phyloP scores from a whole-genome alignment of 2,113 vertebrate genomes.

The Chitala chitala region DNA sequence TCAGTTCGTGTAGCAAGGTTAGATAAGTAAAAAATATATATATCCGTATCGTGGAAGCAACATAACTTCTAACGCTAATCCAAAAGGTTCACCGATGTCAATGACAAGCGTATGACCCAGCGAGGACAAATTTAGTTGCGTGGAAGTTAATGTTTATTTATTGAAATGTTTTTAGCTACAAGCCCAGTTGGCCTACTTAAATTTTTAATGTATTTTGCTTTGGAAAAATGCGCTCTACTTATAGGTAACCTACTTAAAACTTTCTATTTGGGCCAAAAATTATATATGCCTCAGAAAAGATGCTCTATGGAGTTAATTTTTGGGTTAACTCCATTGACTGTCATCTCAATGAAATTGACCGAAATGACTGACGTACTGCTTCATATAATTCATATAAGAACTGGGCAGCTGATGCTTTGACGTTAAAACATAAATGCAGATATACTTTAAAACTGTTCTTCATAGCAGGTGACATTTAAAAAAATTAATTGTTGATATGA shows the following conservation, averaged over 20 bases:
- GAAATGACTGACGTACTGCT: background rate
- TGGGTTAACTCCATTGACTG: constrained; percentile 5
- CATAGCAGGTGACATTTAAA: no score
- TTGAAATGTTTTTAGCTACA: constrained; percentile 12
- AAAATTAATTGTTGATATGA: no score
- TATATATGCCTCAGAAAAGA: background rate
- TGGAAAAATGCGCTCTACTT: constrained; percentile 24
- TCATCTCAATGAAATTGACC: background rate
- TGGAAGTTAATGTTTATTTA: constrained; percentile 18
- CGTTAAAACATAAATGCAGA: no score
- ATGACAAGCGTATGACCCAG: background rate
- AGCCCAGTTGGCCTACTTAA: constrained; percentile 18
- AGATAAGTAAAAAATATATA: no score
- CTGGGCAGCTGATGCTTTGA: background rate
- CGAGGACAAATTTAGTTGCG: constrained; percentile 8
- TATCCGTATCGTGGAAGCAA: no score
- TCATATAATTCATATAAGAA: background rate
- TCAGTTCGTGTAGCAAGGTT: no score
- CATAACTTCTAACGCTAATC: background rate
- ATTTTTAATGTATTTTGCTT: constrained; percentile 23
- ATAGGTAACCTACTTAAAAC: constrained; percentile 21
- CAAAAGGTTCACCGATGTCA: background rate
- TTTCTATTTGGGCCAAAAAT: constrained; percentile 22
- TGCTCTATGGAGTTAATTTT: constrained; percentile 14
- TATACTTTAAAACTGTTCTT: no score